Base-by-base conservation (phyloP, 2,888 invertebrate species). In the Therioaphis trifolii region DNA sequence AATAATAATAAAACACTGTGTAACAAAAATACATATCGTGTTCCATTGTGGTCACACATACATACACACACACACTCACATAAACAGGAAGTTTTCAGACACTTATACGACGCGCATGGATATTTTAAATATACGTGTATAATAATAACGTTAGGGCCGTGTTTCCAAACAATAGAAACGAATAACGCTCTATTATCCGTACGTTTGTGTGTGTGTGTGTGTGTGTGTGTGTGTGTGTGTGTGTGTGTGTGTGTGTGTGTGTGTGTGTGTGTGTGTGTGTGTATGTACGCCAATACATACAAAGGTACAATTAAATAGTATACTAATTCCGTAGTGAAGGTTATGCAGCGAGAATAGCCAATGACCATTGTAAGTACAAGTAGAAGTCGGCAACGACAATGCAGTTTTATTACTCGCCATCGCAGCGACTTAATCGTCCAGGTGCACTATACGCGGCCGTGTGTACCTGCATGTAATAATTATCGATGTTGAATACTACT, bases 51-150 rank as follows among this genome's bases (percentile, higher is more conserved):
- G 0, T 52, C n/a, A 55, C 55, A 55, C 7, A n/a, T 21, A 61
- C 4, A 4, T 14, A 58, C 11, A 21, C 58, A 35, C 35, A 35
- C 21, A n/a, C 9, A 24, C 5, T 24, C 9, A 21, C 15, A 24
- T 43, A 27, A 15, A 46, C 69, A 49, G 46, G 71, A 71, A 49
- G 71, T 72, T 72, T 52, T 29, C n/a, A 29, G 12, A 29, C 29
- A 49, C n/a, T 72, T 72, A 24, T 72, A 24, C 49, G 27, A 72
- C 2, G 11, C 46, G 24, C 15, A 2, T 52, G n/a, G 4, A 18
- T 18, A 5, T n/a, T n/a, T n/a, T 52, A 52, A 52, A n/a, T 52
- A n/a, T n/a, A 1, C n/a, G n/a, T 52, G 2, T 5, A 5, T 18
- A 52, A 52, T 52, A 18, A 52, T 52, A 52, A 35, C 7, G 7